Conservation (phyloP, 2,888 invertebrate genomes). For the Sphaerophoria rueppellii region DNA sequence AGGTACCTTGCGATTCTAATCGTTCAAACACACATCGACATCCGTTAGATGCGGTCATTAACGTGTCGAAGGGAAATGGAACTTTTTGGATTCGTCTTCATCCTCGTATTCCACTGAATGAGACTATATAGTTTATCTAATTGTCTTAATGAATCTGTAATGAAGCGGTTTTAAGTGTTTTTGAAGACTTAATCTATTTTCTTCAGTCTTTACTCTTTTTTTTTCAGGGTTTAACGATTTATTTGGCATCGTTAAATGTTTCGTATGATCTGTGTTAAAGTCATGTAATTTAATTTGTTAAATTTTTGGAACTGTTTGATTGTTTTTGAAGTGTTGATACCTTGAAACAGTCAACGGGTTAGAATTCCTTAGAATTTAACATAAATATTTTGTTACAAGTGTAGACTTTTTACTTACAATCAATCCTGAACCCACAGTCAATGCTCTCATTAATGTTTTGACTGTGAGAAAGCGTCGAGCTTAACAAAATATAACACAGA, state of each 20-base stretch:
- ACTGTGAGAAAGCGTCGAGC: no score
- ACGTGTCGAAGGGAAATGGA: constrained; percentile 61
- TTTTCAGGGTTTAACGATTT: constrained; percentile 1
- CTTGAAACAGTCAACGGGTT: no score
- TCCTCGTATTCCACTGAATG: constrained; percentile 28
- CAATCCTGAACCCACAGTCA: no score
- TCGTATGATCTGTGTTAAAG: constrained; percentile 18
- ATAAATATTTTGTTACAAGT: no score
- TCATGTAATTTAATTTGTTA: constrained; percentile 1
- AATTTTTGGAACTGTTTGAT: background rate
- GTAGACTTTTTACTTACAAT: no score
- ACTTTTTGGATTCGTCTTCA: constrained; percentile 31
- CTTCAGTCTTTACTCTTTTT: constrained; percentile 47
- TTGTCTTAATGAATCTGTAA: constrained; percentile 69
- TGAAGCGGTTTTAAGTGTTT: constrained; percentile 59
- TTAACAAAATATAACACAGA: no score
- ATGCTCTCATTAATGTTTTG: no score
- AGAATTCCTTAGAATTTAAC: no score
- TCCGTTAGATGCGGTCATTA: constrained; percentile 70
- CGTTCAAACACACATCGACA: constrained; percentile 38
- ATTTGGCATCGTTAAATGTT: background rate
- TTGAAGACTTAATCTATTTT: constrained; percentile 60
- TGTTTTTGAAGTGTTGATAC: no score
- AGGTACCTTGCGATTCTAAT: constrained; percentile 12
- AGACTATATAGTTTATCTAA: constrained; percentile 61